Conservation (phyloP, 2,113 vertebrate species). For the Kryptolebias marmoratus region DNA sequence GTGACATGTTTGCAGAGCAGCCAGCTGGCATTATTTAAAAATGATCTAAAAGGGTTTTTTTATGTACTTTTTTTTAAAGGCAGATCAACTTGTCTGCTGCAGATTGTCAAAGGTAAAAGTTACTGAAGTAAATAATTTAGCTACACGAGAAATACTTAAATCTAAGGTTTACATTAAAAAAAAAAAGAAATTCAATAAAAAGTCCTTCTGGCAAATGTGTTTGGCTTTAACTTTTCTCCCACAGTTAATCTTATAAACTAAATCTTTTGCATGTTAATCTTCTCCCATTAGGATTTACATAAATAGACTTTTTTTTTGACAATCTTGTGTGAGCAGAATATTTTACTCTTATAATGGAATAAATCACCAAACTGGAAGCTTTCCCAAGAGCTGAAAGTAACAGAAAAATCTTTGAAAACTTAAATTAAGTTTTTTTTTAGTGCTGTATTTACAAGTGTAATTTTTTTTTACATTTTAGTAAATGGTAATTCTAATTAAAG, state of each 20-base stretch:
- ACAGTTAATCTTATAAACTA: conserved; percentile 54
- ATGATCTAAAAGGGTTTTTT: not conserved
- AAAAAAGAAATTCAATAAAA: conserved; percentile 20
- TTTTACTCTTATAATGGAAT: conserved; percentile 13
- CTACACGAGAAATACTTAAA: conserved; percentile 19
- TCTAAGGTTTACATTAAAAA: conserved; percentile 39
- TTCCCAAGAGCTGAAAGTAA: no score
- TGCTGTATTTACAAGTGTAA: no score
- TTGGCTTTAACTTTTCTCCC: conserved; percentile 54
- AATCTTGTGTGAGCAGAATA: conserved; percentile 26
- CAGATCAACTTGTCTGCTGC: not conserved
- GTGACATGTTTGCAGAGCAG: conserved; percentile 1
- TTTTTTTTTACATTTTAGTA: no score
- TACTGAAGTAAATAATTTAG: conserved; percentile 17
- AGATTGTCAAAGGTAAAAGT: conserved; percentile 4
- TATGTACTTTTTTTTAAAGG: conserved; percentile 8
- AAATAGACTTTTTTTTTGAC: conserved; percentile 17
- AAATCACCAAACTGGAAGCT: not conserved
- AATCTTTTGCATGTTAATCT: conserved; percentile 55
- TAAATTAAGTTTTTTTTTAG: not conserved
- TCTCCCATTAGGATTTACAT: conserved; percentile 37
- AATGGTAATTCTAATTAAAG: no score
- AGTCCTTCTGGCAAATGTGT: conserved; percentile 45
- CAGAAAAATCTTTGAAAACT: not conserved
- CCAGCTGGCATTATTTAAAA: conserved; percentile 21